Conservation (phyloP, 1,140 invertebrate species). For the Eueides isabella region DNA sequence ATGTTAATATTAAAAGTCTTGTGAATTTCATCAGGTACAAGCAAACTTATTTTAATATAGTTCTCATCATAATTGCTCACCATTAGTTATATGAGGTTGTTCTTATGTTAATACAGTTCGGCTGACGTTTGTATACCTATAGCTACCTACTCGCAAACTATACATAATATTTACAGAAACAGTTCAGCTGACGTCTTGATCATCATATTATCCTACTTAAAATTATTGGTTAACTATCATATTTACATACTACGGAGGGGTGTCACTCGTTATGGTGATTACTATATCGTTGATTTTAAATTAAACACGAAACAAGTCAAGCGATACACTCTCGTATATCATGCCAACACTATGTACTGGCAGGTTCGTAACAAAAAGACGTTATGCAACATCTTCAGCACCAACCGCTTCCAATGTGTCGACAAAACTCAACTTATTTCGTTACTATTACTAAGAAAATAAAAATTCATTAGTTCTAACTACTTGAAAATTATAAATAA, state of each 20-base stretch:
- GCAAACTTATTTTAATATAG: neutral
- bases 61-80: too few relatives aligned
- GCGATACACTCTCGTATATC: conserved; percentile 1
- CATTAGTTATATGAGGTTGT: too few relatives aligned
- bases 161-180: too few relatives aligned
- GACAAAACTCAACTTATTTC: neutral
- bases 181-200: neutral
- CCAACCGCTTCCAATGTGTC: neutral
- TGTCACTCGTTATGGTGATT: neutral
- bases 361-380: neutral
- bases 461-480: neutral
- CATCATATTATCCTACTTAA: neutral
- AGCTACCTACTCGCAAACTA: too few relatives aligned
- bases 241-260: neutral
- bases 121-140: too few relatives aligned
- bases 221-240: neutral
- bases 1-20: conserved; percentile 1
- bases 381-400: neutral
- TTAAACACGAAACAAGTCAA: neutral
- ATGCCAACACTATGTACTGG: neutral
- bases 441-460: neutral
- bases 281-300: neutral
- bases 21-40: conserved; percentile 12
- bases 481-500: neutral
- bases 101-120: too few relatives aligned